Evolutionary conservation across 2,797 vertebrate genomes (phyloP).

Genomic region (Simalia tracyae): DNA sequence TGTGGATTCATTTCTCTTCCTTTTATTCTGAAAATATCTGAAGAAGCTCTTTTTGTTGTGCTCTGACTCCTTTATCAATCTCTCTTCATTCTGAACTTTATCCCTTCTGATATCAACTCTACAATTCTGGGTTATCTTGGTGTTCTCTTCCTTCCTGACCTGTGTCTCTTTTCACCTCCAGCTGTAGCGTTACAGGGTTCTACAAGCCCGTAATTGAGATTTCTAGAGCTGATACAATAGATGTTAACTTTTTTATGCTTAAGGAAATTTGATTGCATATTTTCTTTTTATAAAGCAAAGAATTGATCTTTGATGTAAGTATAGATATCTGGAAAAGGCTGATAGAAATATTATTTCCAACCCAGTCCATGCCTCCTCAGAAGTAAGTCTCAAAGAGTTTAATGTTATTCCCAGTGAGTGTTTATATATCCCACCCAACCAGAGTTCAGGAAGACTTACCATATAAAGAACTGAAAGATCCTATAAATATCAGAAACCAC

Average conservation of each 20-base stretch:
- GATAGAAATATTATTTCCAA: neutral
- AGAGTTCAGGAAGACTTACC: no score
- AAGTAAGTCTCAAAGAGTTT: neutral
- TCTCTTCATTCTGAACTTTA: neutral
- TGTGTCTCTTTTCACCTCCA: neutral
- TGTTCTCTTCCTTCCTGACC: neutral
- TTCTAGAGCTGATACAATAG: slow-evolving; percentile 11
- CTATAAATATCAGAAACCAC: neutral
- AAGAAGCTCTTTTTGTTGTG: neutral
- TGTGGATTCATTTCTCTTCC: neutral
- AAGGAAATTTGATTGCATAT: slow-evolving; percentile 30
- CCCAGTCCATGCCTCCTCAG: neutral
- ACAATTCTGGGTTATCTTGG: neutral
- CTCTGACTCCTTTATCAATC: neutral
- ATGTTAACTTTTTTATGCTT: slow-evolving; percentile 32
- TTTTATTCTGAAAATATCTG: neutral
- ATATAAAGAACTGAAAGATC: neutral
- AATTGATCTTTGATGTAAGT: slow-evolving; percentile 32
- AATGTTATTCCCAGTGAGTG: neutral
- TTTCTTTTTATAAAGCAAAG: slow-evolving; percentile 24
- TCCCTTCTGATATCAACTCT: neutral
- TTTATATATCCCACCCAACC: neutral
- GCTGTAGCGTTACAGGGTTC: neutral
- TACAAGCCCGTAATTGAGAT: slow-evolving; percentile 32
- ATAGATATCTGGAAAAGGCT: neutral